Conservation (phyloP, 2,888 invertebrate species). For the Gari tellinella region DNA sequence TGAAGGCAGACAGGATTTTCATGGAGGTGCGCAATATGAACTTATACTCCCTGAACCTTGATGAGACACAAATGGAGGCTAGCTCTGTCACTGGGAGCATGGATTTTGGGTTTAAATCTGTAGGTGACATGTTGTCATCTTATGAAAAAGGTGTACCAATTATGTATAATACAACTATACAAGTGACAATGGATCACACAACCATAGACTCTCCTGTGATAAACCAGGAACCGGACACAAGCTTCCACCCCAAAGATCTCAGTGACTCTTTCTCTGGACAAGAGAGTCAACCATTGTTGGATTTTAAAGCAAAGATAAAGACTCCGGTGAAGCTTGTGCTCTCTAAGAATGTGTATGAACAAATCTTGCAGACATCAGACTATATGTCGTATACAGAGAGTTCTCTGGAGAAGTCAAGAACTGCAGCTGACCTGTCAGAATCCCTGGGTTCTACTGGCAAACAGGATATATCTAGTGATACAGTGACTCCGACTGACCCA, state of each 20-base stretch:
- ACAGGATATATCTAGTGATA: too few species aligned
- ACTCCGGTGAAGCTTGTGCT: conserved; percentile 94
- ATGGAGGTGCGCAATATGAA: conserved; percentile 91
- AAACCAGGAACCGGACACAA: conserved; percentile 65
- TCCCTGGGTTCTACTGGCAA: too few species aligned
- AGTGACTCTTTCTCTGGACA: conserved; percentile 28
- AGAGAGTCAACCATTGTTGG: conserved; percentile 73
- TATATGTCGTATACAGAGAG: conserved; percentile 72
- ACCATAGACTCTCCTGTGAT: conserved; percentile 55
- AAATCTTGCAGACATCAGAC: conserved; percentile 87
- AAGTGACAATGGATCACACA: conserved; percentile 87
- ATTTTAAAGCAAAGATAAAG: conserved; percentile 91
- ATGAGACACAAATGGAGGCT: conserved; percentile 49
- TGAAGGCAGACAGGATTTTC: conserved; percentile 48
- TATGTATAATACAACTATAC: conserved; percentile 94
- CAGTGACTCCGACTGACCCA: too few species aligned
- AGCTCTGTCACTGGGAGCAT: not conserved
- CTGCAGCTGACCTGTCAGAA: too few species aligned
- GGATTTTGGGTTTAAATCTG: conserved; percentile 22
- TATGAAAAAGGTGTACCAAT: conserved; percentile 93
- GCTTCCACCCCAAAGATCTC: conserved; percentile 18
- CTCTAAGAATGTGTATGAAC: conserved; percentile 94
- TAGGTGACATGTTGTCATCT: conserved; percentile 64
- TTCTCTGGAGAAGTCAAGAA: too few species aligned
- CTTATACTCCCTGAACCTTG: conserved; percentile 91